phyloP scores from a whole-genome alignment of 35 echinoderm and acorn worm species.

The Lytechinus pictus region DNA sequence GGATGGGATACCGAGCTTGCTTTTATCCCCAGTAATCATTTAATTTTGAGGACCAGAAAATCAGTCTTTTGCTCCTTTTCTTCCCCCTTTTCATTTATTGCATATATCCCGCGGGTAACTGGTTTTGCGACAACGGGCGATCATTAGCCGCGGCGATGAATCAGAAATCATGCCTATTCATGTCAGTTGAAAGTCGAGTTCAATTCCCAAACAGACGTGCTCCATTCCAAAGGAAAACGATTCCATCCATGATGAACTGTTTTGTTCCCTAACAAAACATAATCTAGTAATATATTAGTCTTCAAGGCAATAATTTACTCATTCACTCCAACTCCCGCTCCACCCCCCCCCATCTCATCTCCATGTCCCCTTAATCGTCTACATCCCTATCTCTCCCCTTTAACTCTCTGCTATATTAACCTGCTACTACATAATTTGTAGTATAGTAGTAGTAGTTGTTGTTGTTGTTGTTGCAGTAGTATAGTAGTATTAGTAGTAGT shows the following conservation, averaged over 20 bases:
- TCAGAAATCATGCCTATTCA: not conserved
- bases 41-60: constrained; percentile 19
- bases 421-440: too few species aligned
- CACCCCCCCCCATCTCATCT: not conserved
- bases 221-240: not conserved
- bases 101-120: not conserved
- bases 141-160: not conserved
- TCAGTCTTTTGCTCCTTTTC: not conserved
- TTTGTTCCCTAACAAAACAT: not conserved
- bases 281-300: constrained; percentile 6
- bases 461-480: too few species aligned
- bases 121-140: not conserved
- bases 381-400: not conserved
- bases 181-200: not conserved
- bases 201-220: not conserved
- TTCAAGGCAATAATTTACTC: not conserved
- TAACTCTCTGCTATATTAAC: too few species aligned
- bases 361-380: not conserved
- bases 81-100: constrained; percentile 1
- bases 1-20: not conserved
- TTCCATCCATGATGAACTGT: not conserved
- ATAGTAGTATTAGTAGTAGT: too few species aligned
- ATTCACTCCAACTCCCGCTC: not conserved
- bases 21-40: not conserved
- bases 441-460: too few species aligned